A percentile compares a stretch with the other conserved stretches of the same genome.
phyloP scores from a whole-genome alignment of 30 jellyfish, hydroid and myxozoan species.

The Clytia hemisphaerica region DNA sequence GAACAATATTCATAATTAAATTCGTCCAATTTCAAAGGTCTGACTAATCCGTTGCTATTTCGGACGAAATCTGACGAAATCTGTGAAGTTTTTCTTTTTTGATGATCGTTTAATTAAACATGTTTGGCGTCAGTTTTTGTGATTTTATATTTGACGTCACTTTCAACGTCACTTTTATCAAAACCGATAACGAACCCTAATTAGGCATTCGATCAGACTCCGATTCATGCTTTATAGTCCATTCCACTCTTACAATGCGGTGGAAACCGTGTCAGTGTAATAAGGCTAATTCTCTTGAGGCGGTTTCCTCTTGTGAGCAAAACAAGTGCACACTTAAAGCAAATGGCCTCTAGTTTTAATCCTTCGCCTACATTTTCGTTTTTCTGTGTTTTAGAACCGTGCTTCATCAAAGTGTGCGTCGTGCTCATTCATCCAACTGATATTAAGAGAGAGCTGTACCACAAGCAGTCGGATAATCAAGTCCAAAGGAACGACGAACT shows the following conservation, averaged over 20 bases:
- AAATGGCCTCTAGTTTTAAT: background rate
- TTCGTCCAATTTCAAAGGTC: no score
- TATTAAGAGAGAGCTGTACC: conserved; percentile 46
- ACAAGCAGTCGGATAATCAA: background rate
- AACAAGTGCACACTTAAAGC: background rate
- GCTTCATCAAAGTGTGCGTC: conserved; percentile 39
- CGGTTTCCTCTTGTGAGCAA: background rate
- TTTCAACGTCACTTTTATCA: no score
- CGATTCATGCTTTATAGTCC: conserved; percentile 32
- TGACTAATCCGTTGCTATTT: no score
- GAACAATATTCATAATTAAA: no score
- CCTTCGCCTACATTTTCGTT: background rate
- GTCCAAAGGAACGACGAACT: conserved; percentile 13
- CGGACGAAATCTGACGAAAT: no score
- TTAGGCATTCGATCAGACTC: conserved; percentile 24
- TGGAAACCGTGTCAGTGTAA: no score
- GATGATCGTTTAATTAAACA: no score
- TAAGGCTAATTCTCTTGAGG: no score
- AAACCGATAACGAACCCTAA: conserved; percentile 38
- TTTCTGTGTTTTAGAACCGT: conserved; percentile 42
- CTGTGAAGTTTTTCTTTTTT: no score
- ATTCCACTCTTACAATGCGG: conserved; percentile 39
- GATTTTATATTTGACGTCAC: no score
- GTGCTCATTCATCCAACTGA: conserved; percentile 61
- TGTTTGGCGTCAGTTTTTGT: no score